Conservation (phyloP, 2,797 vertebrate species). For the Eremophila alpestris region DNA sequence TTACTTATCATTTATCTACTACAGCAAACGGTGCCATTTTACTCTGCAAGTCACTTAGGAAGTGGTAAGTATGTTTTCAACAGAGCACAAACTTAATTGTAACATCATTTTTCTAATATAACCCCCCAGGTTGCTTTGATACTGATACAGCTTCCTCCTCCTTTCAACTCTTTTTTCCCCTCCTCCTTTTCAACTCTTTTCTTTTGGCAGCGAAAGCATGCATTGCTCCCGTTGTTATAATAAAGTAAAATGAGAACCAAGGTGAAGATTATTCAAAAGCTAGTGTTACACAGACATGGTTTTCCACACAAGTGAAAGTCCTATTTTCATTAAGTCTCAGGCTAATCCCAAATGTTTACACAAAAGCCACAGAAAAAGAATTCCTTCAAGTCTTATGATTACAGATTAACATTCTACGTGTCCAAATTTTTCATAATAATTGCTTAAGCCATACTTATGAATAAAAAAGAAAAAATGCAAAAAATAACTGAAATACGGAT, state of each 20-base stretch:
- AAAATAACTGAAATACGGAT: not conserved
- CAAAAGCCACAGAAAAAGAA: not conserved
- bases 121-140: not conserved
- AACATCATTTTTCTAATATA: not conserved
- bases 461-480: not conserved
- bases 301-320: not conserved
- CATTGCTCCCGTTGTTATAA: not conserved
- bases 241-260: not conserved
- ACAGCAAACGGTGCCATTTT: not conserved
- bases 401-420: not conserved
- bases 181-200: not conserved
- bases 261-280: not conserved
- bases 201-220: not conserved
- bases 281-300: not conserved
- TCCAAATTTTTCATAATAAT: not conserved
- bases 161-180: not conserved
- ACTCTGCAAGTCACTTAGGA: not conserved
- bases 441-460: not conserved
- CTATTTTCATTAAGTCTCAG: not conserved
- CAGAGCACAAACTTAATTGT: not conserved
- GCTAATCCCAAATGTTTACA: constrained; percentile 1
- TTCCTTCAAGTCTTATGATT: not conserved
- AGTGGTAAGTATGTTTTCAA: not conserved
- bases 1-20: not conserved
- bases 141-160: not conserved